Evolutionary conservation across 2,888 invertebrate species (phyloP), one percentile per base, ranked within the genome.

Genomic region (Incurvaria masculella): DNA sequence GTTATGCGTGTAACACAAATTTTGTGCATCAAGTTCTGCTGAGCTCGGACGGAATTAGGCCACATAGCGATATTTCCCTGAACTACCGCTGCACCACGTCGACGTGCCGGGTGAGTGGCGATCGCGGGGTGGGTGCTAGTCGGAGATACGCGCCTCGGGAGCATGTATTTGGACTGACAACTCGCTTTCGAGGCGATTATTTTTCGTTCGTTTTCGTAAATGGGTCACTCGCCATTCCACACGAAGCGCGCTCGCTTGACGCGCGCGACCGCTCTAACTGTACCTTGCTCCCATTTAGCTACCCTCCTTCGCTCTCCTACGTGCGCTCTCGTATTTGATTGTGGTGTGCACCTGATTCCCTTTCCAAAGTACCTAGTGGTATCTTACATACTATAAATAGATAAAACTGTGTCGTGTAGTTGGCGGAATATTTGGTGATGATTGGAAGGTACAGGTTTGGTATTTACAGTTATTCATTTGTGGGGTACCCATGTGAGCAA

Each of bases 31-130:
- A 71, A 76, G 76, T 72, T 75, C 21, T 33, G 33, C 65, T 61
- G 65, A 72, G 72, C 72, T 72, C 73, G 73, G 78, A 79, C 73
- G 73, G 78, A 79, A 79, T 79, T 79, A 79, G 79, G 79, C 79
- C 79, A 79, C 79, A 79, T 79, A 79, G 79, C 79, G 78, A 79
- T 79, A 78, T 79, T 79, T 79, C 79, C 79, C 79, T 79, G 75
- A 79, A 78, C 78, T 79, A 79, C 79, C 79, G 79, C 79, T 78
- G 78, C 71, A 76, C 74, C 33, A 33, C 78, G 78, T 79, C 78
- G 79, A 79, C 79, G 79, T n/a, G 4, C 23, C 3, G 11, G 33
- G 33, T 33, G 33, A 33, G 33, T 33, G 23, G 5, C 6, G 23
- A 23, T 23, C 33, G 33, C 33, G 21, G 8, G 17, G 41, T 39